Percentiles rank a stretch among this genome's conserved stretches.
These are phyloP conservation scores for Scaptomyza parva DNA, from an alignment of 2,888 invertebrate species.

Conservation along the genomic window DNA sequence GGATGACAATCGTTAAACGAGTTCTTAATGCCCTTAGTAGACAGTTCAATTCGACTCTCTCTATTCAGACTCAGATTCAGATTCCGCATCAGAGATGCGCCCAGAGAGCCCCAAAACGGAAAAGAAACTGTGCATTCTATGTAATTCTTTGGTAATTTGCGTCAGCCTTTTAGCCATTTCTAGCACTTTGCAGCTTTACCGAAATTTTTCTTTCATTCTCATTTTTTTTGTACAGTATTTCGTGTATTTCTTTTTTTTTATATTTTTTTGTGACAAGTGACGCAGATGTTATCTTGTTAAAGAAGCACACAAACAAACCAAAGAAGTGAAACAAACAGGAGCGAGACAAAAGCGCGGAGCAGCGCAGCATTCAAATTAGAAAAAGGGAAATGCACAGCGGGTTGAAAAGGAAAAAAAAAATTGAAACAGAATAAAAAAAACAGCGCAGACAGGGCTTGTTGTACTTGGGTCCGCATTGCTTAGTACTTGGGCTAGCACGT, in stretches of 20 bases:
- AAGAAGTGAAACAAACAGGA: slow-evolving; percentile 52
- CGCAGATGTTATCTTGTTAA: slow-evolving; percentile 75
- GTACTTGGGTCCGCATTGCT: slow-evolving; percentile 47
- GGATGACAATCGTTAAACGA: slow-evolving; percentile 60
- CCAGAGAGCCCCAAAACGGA: slow-evolving; percentile 2
- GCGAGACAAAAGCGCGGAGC: slow-evolving; percentile 37
- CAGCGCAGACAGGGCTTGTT: slow-evolving; percentile 41
- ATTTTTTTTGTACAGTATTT: slow-evolving; percentile 4
- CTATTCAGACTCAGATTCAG: slow-evolving; percentile 26
- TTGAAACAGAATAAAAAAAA: not conserved
- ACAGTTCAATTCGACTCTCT: slow-evolving; percentile 51
- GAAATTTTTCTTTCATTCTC: no score
- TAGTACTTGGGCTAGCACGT: slow-evolving; percentile 41
- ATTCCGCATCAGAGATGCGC: slow-evolving; percentile 30
- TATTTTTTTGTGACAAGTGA: slow-evolving; percentile 66
- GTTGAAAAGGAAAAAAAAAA: slow-evolving; percentile 26
- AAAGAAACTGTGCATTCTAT: slow-evolving; percentile 42
- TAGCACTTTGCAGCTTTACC: slow-evolving; percentile 33
- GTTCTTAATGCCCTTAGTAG: slow-evolving; percentile 59
- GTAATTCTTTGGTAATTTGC: slow-evolving; percentile 70
- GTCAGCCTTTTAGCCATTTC: slow-evolving; percentile 50
- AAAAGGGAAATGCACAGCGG: slow-evolving; percentile 64
- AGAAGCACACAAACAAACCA: slow-evolving; percentile 65
- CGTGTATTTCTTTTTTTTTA: slow-evolving; percentile 13
- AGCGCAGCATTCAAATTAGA: slow-evolving; percentile 64